A percentile compares a stretch with the other conserved stretches of the same genome.
Conservation (phyloP, 2,888 invertebrate species). For the Acanthosepion lycidas region DNA sequence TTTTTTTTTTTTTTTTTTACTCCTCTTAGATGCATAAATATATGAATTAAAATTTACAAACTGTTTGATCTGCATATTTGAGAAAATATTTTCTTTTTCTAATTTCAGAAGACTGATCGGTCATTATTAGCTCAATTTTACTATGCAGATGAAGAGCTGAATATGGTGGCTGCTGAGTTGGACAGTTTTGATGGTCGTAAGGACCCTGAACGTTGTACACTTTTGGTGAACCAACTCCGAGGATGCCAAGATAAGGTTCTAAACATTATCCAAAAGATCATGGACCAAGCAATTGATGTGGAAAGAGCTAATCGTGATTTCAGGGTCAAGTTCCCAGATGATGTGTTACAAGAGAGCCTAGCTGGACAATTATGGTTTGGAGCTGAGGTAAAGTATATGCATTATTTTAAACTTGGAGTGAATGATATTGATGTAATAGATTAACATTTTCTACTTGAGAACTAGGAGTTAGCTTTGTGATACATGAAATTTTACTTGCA, state of each 20-base stretch:
- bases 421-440: too few species aligned
- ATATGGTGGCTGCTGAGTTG: constrained; percentile 94
- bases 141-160: constrained; percentile 97
- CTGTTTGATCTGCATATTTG: too few species aligned
- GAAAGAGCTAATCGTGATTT: constrained; percentile 94
- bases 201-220: constrained; percentile 96
- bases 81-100: neutral
- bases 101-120: constrained; percentile 80
- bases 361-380: constrained; percentile 99
- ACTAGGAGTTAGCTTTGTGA: too few species aligned
- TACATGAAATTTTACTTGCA: too few species aligned
- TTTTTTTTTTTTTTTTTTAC: too few species aligned
- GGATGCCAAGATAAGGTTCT: constrained; percentile 85
- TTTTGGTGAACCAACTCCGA: constrained; percentile 93
- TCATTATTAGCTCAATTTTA: constrained; percentile 96
- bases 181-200: constrained; percentile 99
- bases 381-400: constrained; percentile 83
- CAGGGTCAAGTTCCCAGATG: constrained; percentile 98
- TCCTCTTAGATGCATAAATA: too few species aligned
- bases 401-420: too few species aligned
- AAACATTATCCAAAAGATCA: constrained; percentile 93
- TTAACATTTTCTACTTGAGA: too few species aligned
- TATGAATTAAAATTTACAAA: too few species aligned
- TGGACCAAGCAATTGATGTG: constrained; percentile 90
- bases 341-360: constrained; percentile 96